Conservation (phyloP, 1,140 invertebrate genomes). For the Aphelinus atriplicis region DNA sequence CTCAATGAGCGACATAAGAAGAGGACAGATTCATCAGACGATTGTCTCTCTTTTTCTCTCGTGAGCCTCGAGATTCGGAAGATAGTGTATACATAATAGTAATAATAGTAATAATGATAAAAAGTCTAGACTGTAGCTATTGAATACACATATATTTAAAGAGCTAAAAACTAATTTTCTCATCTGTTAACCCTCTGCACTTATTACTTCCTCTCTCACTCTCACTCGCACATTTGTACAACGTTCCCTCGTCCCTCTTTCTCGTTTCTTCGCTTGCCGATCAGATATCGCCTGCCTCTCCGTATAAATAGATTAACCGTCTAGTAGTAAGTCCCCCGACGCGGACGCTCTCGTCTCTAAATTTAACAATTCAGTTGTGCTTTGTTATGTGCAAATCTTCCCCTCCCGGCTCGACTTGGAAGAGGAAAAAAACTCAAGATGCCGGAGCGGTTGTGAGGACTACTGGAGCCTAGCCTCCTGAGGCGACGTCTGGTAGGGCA, state of each 20-base stretch:
- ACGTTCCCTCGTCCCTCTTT: background rate
- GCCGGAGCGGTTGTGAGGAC: background rate
- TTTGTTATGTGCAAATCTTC: conserved; percentile 18
- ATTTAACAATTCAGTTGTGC: conserved; percentile 16
- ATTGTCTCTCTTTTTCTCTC: conserved; percentile 24
- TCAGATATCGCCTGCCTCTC: too few relatives aligned
- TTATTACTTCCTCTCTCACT: conserved; percentile 16
- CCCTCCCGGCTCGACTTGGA: conserved; percentile 5
- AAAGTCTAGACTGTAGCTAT: conserved; percentile 36
- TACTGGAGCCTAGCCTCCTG: conserved; percentile 72
- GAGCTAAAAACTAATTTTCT: conserved; percentile 30
- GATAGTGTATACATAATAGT: background rate
- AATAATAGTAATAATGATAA: conserved; percentile 14
- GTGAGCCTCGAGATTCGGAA: conserved; percentile 33
- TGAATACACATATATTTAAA: conserved; percentile 31
- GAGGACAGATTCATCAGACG: conserved; percentile 36
- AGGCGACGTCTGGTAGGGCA: conserved; percentile 72
- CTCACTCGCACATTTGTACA: conserved; percentile 26
- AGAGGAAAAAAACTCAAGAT: too few relatives aligned
- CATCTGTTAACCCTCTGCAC: conserved; percentile 9
- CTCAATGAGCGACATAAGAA: conserved; percentile 18
- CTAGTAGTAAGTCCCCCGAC: conserved; percentile 20
- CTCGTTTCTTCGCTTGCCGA: background rate
- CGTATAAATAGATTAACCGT: conserved; percentile 36
- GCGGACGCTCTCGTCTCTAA: background rate